Evolutionary conservation across 2,113 vertebrate genomes (phyloP).

Genomic region (Tyto alba): DNA sequence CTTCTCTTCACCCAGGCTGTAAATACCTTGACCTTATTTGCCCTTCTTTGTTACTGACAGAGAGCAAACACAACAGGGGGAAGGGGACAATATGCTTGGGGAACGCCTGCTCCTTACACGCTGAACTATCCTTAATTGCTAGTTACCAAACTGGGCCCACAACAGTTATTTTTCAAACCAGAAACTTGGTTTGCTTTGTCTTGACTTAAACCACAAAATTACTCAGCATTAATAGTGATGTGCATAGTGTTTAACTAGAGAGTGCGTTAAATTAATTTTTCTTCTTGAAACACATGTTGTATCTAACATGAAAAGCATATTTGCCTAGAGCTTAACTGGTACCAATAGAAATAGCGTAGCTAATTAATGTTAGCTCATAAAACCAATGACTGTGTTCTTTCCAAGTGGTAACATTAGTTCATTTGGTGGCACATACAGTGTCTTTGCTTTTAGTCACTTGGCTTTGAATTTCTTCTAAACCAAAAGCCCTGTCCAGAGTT

Average conservation of each 20-base stretch:
- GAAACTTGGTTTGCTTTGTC: neutral
- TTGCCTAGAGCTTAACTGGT: slow-evolving; percentile 10
- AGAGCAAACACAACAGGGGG: neutral
- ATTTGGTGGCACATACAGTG: neutral
- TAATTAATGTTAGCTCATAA: slow-evolving; percentile 30
- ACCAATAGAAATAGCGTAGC: neutral
- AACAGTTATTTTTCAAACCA: neutral
- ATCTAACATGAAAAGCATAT: neutral
- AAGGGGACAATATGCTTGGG: neutral
- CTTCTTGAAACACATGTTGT: neutral
- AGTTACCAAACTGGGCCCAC: neutral
- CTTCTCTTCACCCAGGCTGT: neutral
- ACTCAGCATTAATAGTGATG: neutral
- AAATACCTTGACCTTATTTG: neutral
- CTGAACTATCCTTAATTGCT: neutral
- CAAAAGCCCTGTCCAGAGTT: neutral
- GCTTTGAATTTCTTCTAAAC: neutral
- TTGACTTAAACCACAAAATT: neutral
- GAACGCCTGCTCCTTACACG: neutral
- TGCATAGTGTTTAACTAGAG: neutral
- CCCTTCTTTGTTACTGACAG: neutral
- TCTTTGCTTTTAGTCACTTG: neutral
- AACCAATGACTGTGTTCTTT: slow-evolving; percentile 7
- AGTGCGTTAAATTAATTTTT: slow-evolving; percentile 3
- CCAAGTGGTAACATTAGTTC: neutral